Conservation (phyloP, 2,888 invertebrate genomes). For the Lithophane ornitopus region DNA sequence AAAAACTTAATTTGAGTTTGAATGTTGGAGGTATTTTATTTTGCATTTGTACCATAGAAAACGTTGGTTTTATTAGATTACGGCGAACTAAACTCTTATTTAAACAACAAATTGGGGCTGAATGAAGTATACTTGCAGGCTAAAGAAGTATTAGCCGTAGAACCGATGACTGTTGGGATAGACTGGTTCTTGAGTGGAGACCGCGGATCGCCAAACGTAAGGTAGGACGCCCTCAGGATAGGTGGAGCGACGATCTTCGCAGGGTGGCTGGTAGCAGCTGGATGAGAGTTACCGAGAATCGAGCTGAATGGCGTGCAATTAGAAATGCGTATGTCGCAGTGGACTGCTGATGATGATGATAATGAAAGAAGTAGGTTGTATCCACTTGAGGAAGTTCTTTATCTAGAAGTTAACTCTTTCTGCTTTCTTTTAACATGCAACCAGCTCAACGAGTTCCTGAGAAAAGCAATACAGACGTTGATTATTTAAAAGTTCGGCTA, state of each 20-base stretch:
- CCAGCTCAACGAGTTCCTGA: neutral
- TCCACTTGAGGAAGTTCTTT: too few species aligned
- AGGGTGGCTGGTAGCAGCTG: too few species aligned
- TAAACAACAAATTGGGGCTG: neutral
- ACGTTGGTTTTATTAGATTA: slow-evolving; percentile 1
- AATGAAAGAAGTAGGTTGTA: too few species aligned
- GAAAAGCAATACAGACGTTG: neutral
- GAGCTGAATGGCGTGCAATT: too few species aligned
- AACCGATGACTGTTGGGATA: too few species aligned
- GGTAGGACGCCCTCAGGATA: too few species aligned
- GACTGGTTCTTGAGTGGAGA: too few species aligned
- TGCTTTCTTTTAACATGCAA: neutral
- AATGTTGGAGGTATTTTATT: slow-evolving; percentile 16
- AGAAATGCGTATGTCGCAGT: too few species aligned
- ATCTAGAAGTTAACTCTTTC: neutral
- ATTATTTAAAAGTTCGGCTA: neutral
- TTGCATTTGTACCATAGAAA: slow-evolving; percentile 1
- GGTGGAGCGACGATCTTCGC: too few species aligned
- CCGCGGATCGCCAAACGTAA: too few species aligned
- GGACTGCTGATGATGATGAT: too few species aligned
- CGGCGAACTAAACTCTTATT: neutral
- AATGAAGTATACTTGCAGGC: neutral
- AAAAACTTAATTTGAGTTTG: slow-evolving; percentile 16
- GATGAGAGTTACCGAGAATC: too few species aligned
- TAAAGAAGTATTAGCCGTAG: neutral